A percentile compares a stretch with the other conserved stretches of the same genome.
These are phyloP conservation scores for Homalodisca vitripennis DNA, from an alignment of 1,140 invertebrate species.

Conservation along the genomic window DNA sequence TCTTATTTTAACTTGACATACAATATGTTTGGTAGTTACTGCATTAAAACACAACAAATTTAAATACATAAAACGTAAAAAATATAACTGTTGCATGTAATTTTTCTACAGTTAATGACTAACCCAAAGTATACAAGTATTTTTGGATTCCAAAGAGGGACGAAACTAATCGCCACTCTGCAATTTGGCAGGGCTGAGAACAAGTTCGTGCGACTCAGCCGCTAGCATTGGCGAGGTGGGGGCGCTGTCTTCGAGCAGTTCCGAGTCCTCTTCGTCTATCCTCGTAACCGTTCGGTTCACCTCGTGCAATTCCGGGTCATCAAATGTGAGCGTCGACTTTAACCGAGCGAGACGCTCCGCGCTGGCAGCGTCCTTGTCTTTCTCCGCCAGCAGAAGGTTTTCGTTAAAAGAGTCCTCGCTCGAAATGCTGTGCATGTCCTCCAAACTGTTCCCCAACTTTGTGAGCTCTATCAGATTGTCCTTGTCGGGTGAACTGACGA, in stretches of 20 bases:
- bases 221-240: conserved; percentile 27
- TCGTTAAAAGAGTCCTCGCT: conserved; percentile 38
- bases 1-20: too few relatives aligned
- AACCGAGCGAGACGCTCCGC: conserved; percentile 36
- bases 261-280: conserved; percentile 38
- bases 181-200: conserved; percentile 38
- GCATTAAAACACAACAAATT: too few relatives aligned
- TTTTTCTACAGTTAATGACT: too few relatives aligned
- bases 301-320: conserved; percentile 36
- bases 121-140: neutral
- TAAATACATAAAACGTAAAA: too few relatives aligned
- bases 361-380: neutral
- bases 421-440: conserved; percentile 36
- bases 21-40: too few relatives aligned
- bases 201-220: conserved; percentile 33
- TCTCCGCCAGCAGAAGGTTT: conserved; percentile 30
- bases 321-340: conserved; percentile 42
- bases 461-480: conserved; percentile 37
- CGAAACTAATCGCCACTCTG: conserved; percentile 22
- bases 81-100: too few relatives aligned
- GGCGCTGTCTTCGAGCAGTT: conserved; percentile 23
- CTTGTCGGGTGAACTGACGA: conserved; percentile 27
- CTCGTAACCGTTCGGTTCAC: neutral
- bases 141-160: conserved; percentile 20
- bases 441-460: conserved; percentile 33